Evolutionary conservation across 2,113 vertebrate species (phyloP), one percentile per base, ranked within the genome.

Genomic region (Desmodus rotundus): DNA sequence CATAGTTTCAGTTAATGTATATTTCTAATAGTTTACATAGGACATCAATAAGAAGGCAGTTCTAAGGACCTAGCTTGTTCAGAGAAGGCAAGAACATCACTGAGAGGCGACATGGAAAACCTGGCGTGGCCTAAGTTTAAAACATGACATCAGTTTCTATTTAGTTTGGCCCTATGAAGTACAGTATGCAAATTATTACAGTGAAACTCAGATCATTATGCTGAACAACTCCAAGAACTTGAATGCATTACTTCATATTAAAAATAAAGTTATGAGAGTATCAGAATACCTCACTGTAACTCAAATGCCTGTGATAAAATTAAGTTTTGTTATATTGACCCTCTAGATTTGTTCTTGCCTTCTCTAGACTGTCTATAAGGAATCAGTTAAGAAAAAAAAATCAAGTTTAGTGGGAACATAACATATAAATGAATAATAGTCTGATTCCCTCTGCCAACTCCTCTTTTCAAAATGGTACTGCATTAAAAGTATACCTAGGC

Each of bases 321-420:
- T 89, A 92, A 82, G 15, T 96, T 95, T 92, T 58, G 11, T 78
- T 28, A 83, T 28, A 76, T 54, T 58, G 15, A 83, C 41, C 22
- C 33, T 73, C 41, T 36, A 83, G 28, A 78, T 93, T 88, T 52
- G 33, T 52, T 96, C 91, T 67, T 47, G 5, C 58, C 8, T 94
- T 47, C 20, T 83, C 15, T 92, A n/a, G 56, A 70, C 33, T 74
- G n/a, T 74, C 50, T 72, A 73, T 80, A 67, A 90, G 93, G 74
- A 84, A 84, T 7, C 20, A 93, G 76, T 82, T 88, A 87, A 91
- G 54, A 70, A 87, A 72, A 61, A 82, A 91, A 91, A 91, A 78
- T 41, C 77, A 74, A 77, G 33, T 63, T 91, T 83, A 54, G 56
- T 84, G 24, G 20, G 20, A 58, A 84, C 11, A 54, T 80, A 87